Conservation (phyloP, 2,888 invertebrate genomes). For the Drosophila peninsularis region DNA sequence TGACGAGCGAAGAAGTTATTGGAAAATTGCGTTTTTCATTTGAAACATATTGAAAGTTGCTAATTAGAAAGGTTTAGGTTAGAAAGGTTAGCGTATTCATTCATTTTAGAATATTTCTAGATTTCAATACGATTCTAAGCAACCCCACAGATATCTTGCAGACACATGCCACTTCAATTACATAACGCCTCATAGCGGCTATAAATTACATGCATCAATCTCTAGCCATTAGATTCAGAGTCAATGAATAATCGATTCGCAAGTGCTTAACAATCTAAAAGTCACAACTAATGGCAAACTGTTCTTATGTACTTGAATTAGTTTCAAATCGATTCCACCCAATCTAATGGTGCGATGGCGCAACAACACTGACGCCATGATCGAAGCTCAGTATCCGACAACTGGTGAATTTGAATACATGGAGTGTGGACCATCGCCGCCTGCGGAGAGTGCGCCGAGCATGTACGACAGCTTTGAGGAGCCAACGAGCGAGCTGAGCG, state of each 20-base stretch:
- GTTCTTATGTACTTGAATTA: slow-evolving; percentile 54
- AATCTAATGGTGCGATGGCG: slow-evolving; percentile 87
- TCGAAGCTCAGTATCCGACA: slow-evolving; percentile 89
- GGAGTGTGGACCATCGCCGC: slow-evolving; percentile 92
- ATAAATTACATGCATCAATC: no score
- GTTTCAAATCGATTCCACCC: slow-evolving; percentile 85
- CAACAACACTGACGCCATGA: slow-evolving; percentile 86
- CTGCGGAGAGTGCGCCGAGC: slow-evolving; percentile 92
- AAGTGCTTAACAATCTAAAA: no score
- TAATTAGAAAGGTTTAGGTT: no score
- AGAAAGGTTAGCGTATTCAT: no score
- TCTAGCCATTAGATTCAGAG: no score
- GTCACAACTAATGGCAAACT: not conserved
- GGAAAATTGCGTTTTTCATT: not conserved
- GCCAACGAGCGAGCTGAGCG: slow-evolving; percentile 89
- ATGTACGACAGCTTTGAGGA: slow-evolving; percentile 93
- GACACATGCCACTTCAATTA: no score
- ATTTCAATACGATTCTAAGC: no score
- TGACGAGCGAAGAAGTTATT: not conserved
- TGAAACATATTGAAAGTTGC: not conserved
- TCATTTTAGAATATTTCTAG: no score
- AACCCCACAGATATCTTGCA: no score
- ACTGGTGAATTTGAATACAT: slow-evolving; percentile 89
- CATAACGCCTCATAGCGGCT: no score
- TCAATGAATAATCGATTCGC: not conserved